A percentile compares a stretch with the other conserved stretches of the same genome.
Conservation (phyloP, 2,113 vertebrate genomes). For the Chlorocebus sabaeus region DNA sequence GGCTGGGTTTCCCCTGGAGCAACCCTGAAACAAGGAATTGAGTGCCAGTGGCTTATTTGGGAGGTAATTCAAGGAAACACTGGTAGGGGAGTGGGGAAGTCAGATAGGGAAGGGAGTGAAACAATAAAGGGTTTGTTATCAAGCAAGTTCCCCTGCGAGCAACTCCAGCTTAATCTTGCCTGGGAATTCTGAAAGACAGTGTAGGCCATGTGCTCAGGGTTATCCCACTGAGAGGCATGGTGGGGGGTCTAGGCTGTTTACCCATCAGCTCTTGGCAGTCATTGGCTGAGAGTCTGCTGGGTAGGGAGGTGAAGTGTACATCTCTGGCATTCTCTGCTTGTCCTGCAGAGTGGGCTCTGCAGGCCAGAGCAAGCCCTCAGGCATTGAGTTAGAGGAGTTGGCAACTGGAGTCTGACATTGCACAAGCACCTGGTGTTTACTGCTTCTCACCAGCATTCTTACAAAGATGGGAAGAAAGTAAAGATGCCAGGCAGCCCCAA, state of each 20-base stretch:
- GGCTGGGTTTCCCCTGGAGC: background rate
- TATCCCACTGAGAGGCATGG: background rate
- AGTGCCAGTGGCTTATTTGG: background rate
- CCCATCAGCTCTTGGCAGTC: background rate
- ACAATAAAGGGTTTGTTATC: background rate
- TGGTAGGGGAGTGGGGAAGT: background rate
- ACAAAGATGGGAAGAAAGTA: background rate
- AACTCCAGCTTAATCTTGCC: background rate
- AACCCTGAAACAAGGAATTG: background rate
- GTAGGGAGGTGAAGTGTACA: too few relatives aligned
- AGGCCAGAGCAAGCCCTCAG: background rate
- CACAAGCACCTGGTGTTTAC: background rate
- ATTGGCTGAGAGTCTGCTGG: background rate
- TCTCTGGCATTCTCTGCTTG: background rate
- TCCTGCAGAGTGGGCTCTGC: background rate
- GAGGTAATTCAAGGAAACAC: background rate
- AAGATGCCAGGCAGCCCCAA: background rate
- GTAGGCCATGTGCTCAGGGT: background rate
- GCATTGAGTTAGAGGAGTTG: background rate
- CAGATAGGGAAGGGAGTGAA: background rate
- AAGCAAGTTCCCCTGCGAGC: background rate
- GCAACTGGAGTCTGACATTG: fast-evolving
- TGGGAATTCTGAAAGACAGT: background rate
- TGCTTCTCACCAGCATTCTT: background rate
- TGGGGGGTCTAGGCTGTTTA: background rate